phyloP scores from a whole-genome alignment of 2,888 invertebrate genomes.

The Noctua janthe region DNA sequence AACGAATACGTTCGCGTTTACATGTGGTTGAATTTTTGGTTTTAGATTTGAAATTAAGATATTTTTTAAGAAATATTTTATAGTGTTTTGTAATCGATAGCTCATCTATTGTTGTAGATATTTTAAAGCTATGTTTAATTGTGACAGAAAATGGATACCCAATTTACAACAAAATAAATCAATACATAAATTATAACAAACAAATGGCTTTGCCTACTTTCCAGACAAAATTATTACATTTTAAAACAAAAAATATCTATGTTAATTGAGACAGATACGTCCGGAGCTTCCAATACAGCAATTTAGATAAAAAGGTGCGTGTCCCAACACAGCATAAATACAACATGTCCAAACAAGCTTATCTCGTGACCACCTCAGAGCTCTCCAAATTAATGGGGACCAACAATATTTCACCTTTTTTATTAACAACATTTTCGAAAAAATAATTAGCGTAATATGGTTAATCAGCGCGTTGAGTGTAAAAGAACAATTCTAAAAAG shows the following conservation, averaged over 20 bases:
- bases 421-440: constrained; percentile 62
- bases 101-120: constrained; percentile 1
- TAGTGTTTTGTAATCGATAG: constrained; percentile 10
- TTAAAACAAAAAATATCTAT: constrained; percentile 70
- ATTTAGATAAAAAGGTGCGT: constrained; percentile 86
- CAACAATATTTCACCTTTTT: constrained; percentile 76
- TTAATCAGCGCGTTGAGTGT: constrained; percentile 68
- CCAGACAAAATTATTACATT: constrained; percentile 58
- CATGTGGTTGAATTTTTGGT: constrained; percentile 38
- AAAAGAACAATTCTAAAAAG: constrained; percentile 66
- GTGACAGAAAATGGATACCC: neutral
- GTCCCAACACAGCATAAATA: constrained; percentile 86
- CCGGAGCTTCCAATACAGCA: constrained; percentile 85
- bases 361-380: constrained; percentile 87
- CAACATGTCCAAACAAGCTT: constrained; percentile 85
- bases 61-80: constrained; percentile 11
- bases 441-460: constrained; percentile 67
- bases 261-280: constrained; percentile 84
- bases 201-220: constrained; percentile 64
- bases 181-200: constrained; percentile 54
- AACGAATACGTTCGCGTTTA: constrained; percentile 67
- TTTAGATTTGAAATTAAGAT: constrained; percentile 25
- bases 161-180: constrained; percentile 30
- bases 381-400: constrained; percentile 84
- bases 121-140: constrained; percentile 1